Percentiles rank a stretch among this genome's conserved stretches.
Conservation (phyloP, 2,888 invertebrate species). For the Thymelicus sylvestris region DNA sequence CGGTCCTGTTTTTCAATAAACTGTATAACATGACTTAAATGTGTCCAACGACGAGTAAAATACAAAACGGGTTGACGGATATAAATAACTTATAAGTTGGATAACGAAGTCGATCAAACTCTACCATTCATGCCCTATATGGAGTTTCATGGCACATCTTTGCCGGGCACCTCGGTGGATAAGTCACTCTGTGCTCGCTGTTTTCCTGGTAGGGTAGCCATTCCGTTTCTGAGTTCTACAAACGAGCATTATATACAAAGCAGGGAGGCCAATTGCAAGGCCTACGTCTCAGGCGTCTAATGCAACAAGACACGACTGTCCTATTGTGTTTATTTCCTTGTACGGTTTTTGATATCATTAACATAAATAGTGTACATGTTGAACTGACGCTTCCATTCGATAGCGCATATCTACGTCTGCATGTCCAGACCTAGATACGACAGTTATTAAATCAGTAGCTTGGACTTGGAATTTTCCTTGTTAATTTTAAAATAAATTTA, state of each 20-base stretch:
- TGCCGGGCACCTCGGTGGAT: constrained; percentile 63
- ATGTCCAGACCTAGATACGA: constrained; percentile 16
- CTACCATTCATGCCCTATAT: constrained; percentile 65
- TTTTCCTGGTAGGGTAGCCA: constrained; percentile 67
- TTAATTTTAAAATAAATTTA: background rate
- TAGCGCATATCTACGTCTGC: constrained; percentile 33
- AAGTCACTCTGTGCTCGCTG: constrained; percentile 60
- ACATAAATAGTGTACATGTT: constrained; percentile 67
- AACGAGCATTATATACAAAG: constrained; percentile 81
- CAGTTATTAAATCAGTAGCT: background rate
- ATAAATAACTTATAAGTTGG: constrained; percentile 61
- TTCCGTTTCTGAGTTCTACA: constrained; percentile 75
- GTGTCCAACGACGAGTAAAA: constrained; percentile 31
- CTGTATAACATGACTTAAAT: constrained; percentile 36
- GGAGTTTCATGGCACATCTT: constrained; percentile 64
- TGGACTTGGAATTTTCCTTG: background rate
- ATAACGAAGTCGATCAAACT: constrained; percentile 71
- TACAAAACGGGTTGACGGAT: constrained; percentile 37
- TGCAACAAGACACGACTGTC: constrained; percentile 79
- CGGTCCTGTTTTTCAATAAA: constrained; percentile 32
- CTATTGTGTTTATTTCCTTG: constrained; percentile 82
- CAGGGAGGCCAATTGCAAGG: constrained; percentile 75
- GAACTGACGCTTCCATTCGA: constrained; percentile 33
- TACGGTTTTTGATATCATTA: constrained; percentile 80
- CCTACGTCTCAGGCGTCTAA: constrained; percentile 73